These are phyloP conservation scores for Hestina assimilis DNA, from an alignment of 1,140 invertebrate genomes.

Conservation along the genomic window DNA sequence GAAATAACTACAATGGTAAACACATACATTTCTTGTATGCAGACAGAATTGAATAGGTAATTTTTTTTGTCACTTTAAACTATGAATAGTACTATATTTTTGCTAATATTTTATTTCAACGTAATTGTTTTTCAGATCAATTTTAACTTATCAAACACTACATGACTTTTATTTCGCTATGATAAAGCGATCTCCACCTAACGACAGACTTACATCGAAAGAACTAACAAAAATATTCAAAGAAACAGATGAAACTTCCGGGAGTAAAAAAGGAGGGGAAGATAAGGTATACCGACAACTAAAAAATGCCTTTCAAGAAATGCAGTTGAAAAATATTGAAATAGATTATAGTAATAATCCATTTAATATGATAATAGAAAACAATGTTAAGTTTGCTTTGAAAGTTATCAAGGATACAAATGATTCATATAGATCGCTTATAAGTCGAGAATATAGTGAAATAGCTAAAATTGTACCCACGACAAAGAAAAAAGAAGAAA, in stretches of 20 bases:
- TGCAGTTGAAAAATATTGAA: conserved; percentile 59
- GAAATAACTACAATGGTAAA: conserved; percentile 77
- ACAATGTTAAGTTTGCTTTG: conserved; percentile 63
- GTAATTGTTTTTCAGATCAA: conserved; percentile 49
- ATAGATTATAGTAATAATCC: conserved; percentile 70
- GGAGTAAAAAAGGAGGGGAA: conserved; percentile 55
- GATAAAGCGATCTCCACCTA: conserved; percentile 57
- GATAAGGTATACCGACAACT: conserved; percentile 61
- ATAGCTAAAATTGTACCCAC: conserved; percentile 50
- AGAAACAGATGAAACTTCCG: conserved; percentile 51
- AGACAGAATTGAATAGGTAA: conserved; percentile 79
- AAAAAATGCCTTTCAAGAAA: conserved; percentile 50
- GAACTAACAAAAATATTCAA: conserved; percentile 58
- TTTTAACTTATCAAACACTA: conserved; percentile 73
- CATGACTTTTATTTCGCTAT: conserved; percentile 79
- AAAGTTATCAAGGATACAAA: conserved; percentile 65
- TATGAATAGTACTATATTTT: neutral
- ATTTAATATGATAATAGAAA: conserved; percentile 59
- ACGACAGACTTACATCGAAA: conserved; percentile 58
- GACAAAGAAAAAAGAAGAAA: conserved; percentile 56
- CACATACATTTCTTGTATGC: conserved; percentile 77
- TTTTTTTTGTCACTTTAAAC: conserved; percentile 9
- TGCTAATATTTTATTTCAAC: neutral
- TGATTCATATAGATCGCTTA: conserved; percentile 53
- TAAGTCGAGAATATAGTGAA: conserved; percentile 60